Evolutionary conservation across 35 echinoderm and acorn worm species (phyloP).

Genomic region (Patiria miniata): DNA sequence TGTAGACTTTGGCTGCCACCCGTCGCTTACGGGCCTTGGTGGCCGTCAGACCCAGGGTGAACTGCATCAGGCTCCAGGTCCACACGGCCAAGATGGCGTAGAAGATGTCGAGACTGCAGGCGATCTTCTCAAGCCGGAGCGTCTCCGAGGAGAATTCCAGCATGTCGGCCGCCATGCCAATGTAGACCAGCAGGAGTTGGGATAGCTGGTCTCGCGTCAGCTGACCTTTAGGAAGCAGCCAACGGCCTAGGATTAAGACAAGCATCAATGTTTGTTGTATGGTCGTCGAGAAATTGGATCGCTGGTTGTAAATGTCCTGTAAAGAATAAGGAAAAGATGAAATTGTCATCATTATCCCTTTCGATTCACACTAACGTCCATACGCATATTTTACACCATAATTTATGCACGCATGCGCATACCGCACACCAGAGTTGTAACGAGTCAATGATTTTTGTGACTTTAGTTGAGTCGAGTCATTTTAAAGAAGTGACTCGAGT

Average conservation of each 20-base stretch:
- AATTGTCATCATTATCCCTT: neutral
- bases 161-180: conserved; percentile 81
- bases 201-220: conserved; percentile 79
- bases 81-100: conserved; percentile 38
- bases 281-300: conserved; percentile 29
- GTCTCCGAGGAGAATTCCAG: conserved; percentile 73
- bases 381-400: neutral
- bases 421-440: neutral
- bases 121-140: conserved; percentile 37
- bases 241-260: conserved; percentile 65
- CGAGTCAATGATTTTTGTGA: too few species aligned
- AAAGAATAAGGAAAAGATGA: neutral
- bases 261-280: conserved; percentile 63
- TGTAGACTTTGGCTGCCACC: conserved; percentile 50
- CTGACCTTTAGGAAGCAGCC: conserved; percentile 70
- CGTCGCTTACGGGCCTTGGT: conserved; percentile 59
- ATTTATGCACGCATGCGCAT: neutral
- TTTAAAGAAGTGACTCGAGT: too few species aligned
- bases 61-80: conserved; percentile 73
- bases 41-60: conserved; percentile 63
- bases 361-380: neutral
- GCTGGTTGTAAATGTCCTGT: neutral
- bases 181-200: conserved; percentile 77
- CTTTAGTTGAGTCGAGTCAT: too few species aligned
- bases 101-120: conserved; percentile 37